A percentile compares a stretch with the other conserved stretches of the same genome.
Conservation (phyloP, 53 echinoderm and acorn worm species). For the Apostichopus leukothele region DNA sequence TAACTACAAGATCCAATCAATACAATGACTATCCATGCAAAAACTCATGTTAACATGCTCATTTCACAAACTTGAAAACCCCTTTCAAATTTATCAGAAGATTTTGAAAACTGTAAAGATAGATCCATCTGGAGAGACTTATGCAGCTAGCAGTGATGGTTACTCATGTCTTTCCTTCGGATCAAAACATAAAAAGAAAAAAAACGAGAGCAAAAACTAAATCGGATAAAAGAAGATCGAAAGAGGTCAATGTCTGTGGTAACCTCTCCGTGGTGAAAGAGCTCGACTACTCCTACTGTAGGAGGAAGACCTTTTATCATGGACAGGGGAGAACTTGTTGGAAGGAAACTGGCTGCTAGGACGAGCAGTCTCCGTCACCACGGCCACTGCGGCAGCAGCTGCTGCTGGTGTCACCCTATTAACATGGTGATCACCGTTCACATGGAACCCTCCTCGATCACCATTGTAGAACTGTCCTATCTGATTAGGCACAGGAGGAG, state of each 20-base stretch:
- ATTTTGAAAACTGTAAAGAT: too few species aligned
- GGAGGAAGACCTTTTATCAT: slow-evolving; percentile 28
- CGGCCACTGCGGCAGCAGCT: slow-evolving; percentile 30
- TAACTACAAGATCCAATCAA: too few species aligned
- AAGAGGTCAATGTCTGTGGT: slow-evolving; percentile 21
- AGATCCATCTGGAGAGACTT: too few species aligned
- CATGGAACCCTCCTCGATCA: slow-evolving; percentile 1
- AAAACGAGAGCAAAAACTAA: not conserved
- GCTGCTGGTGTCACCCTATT: slow-evolving; percentile 47
- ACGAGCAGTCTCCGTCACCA: slow-evolving; percentile 16
- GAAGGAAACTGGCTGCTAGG: slow-evolving; percentile 22
- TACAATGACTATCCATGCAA: too few species aligned
- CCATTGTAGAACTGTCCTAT: slow-evolving; percentile 50
- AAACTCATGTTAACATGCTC: too few species aligned
- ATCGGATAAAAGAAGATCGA: not conserved
- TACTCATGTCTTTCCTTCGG: not conserved
- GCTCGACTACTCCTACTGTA: slow-evolving; percentile 30
- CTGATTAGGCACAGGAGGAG: slow-evolving; percentile 33
- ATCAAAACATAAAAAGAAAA: not conserved
- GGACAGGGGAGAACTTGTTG: slow-evolving; percentile 14
- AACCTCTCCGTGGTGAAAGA: slow-evolving; percentile 27
- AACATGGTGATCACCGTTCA: slow-evolving; percentile 9
- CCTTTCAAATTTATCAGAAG: too few species aligned
- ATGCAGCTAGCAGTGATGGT: not conserved
- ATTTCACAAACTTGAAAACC: too few species aligned